A percentile compares a stretch with the other conserved stretches of the same genome.
Conservation (phyloP, 2,113 vertebrate genomes). For the Ariopsis seemanni region DNA sequence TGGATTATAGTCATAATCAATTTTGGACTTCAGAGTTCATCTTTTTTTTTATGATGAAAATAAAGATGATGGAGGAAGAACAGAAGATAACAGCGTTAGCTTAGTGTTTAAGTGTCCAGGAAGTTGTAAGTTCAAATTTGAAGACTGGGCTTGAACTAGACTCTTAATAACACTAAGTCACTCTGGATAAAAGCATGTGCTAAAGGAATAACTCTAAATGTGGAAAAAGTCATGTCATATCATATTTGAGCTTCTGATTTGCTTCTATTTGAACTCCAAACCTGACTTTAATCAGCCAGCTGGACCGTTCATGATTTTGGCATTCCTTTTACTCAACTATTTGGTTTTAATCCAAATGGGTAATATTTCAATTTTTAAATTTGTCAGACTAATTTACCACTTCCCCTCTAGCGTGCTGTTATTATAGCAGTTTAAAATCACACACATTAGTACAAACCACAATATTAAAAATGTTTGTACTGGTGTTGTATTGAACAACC, state of each 20-base stretch:
- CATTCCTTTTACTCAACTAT: slow-evolving; percentile 16
- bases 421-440: not conserved
- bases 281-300: slow-evolving; percentile 12
- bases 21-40: slow-evolving; percentile 6
- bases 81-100: not conserved
- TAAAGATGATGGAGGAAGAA: slow-evolving; percentile 8
- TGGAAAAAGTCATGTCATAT: not conserved
- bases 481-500: not conserved
- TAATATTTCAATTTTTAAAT: slow-evolving; percentile 17
- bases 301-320: slow-evolving; percentile 12
- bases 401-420: not conserved
- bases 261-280: slow-evolving; percentile 6
- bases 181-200: not conserved
- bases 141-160: not conserved
- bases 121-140: not conserved
- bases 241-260: slow-evolving; percentile 1
- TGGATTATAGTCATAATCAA: slow-evolving; percentile 16
- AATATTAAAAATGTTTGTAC: not conserved
- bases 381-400: slow-evolving; percentile 4
- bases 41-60: slow-evolving; percentile 1
- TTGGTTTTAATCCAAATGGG: not conserved
- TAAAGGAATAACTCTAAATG: not conserved
- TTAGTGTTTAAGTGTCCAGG: not conserved
- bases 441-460: not conserved
- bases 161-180: not conserved